These are phyloP conservation scores for Monomorium pharaonis DNA, from an alignment of 1,140 invertebrate species.

Conservation along the genomic window DNA sequence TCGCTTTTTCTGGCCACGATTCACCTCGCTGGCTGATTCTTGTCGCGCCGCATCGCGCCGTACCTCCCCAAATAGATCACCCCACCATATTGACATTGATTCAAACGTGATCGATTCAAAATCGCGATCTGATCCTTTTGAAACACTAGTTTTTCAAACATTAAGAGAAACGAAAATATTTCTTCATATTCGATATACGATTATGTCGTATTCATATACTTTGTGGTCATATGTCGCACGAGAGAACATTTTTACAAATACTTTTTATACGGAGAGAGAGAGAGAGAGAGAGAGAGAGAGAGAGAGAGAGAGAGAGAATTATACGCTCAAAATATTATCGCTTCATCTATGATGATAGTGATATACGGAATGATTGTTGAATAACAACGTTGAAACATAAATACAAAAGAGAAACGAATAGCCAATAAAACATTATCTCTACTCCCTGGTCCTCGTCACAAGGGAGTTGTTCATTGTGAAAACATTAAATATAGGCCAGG, in stretches of 20 bases:
- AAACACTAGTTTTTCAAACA: neutral
- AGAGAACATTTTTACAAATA: neutral
- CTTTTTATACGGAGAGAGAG: neutral
- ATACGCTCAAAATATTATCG: neutral
- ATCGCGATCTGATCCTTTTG: constrained; percentile 1
- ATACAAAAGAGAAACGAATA: neutral
- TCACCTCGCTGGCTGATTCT: constrained; percentile 77
- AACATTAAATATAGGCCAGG: constrained; percentile 82
- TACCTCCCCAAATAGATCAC: constrained; percentile 83
- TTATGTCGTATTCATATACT: neutral
- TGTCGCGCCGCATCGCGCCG: constrained; percentile 73
- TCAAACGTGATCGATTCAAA: constrained; percentile 74
- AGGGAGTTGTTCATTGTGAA: constrained; percentile 60
- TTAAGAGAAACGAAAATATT: neutral
- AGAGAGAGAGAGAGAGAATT: neutral
- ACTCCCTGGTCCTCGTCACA: neutral
- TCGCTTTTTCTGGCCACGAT: constrained; percentile 57
- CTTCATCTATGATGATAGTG: no score
- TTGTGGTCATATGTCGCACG: neutral
- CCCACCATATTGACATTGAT: constrained; percentile 79
- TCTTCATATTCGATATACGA: neutral
- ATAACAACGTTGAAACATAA: neutral
- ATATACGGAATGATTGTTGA: neutral
- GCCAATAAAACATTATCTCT: neutral
- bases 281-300: no score